Evolutionary conservation across 2,797 vertebrate genomes (phyloP), one percentile per base, ranked within the genome.

Genomic region (Sebastes taczanowskii): DNA sequence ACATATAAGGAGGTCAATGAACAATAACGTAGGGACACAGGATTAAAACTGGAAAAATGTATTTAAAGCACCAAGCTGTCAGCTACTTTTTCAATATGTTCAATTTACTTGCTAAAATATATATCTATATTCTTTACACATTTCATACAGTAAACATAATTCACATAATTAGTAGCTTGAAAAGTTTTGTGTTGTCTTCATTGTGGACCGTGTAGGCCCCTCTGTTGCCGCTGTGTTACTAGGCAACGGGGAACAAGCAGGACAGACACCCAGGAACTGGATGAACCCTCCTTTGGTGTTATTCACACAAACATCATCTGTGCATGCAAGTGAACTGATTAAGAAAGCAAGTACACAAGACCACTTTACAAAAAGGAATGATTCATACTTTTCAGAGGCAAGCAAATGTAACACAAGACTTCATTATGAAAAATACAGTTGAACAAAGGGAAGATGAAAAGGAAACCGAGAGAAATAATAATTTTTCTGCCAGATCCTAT

Each of bases 401-500:
- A 58, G 65, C 60, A 77, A 89, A 87, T 85, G 38, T 81, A 87
- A 83, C 83, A 89, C 79, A 79, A 79, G 69, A 87, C 77, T 84
- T 86, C 61, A 80, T 90, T 83, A 90, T 77, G 63, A 84, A 88
- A 90, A 85, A 88, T 88, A 86, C 74, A 91, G 83, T 86, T 64
- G 81, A 90, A 89, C 79, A 86, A 91, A 83, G 71, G 58, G 53
- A 83, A 83, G 83, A 92, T 83, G 32, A 89, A 88, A 90, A 83
- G 77, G 64, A 85, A 90, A 91, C 78, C 62, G 53, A 84, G 60
- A 84, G 63, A 91, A 91, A 85, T 87, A 83, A 88, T 86, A 76
- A 69, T 91, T 92, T 88, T 94, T 89, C 78, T 93, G 89, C 87
- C 90, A 90, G 88, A 93, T 94, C 89, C 90, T 94, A 94, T 94